These are phyloP conservation scores for Drosophila kikkawai DNA, from an alignment of 1,140 invertebrate species.

Conservation along the genomic window DNA sequence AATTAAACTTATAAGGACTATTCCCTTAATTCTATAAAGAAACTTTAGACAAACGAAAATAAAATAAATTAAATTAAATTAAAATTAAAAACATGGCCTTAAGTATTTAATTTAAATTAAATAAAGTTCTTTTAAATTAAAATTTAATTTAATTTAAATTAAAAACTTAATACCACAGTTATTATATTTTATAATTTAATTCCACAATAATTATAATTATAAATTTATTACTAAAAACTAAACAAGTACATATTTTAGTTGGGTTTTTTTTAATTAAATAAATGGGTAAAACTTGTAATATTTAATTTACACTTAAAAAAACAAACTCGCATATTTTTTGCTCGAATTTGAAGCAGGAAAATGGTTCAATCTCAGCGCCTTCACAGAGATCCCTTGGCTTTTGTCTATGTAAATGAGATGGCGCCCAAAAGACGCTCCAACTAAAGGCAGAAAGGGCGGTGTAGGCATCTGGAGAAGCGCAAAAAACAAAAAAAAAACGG, in stretches of 20 bases:
- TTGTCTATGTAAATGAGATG: slow-evolving; percentile 69
- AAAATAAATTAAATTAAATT: too few relatives aligned
- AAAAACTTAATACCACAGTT: too few relatives aligned
- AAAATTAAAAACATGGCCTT: too few relatives aligned
- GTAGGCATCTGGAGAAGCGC: background rate
- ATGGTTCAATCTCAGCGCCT: slow-evolving; percentile 23
- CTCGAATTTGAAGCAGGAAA: background rate
- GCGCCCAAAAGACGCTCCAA: slow-evolving; percentile 52
- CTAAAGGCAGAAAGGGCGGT: slow-evolving; percentile 9
- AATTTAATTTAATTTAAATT: too few relatives aligned
- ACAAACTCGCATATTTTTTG: background rate
- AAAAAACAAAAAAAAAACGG: background rate
- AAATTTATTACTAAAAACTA: too few relatives aligned
- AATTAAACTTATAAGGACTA: too few relatives aligned
- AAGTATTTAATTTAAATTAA: too few relatives aligned
- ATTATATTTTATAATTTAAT: too few relatives aligned
- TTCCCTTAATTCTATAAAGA: too few relatives aligned
- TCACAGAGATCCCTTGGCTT: slow-evolving; percentile 33
- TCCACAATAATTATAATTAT: too few relatives aligned
- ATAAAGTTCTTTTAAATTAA: too few relatives aligned
- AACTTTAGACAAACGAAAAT: too few relatives aligned
- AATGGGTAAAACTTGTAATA: background rate
- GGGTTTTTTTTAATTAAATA: background rate
- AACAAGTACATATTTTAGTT: background rate
- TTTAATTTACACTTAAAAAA: background rate